Percentiles rank a stretch among this genome's conserved stretches.
Evolutionary conservation across 2,797 vertebrate species (phyloP).

Genomic region (Naso thynnoides): DNA sequence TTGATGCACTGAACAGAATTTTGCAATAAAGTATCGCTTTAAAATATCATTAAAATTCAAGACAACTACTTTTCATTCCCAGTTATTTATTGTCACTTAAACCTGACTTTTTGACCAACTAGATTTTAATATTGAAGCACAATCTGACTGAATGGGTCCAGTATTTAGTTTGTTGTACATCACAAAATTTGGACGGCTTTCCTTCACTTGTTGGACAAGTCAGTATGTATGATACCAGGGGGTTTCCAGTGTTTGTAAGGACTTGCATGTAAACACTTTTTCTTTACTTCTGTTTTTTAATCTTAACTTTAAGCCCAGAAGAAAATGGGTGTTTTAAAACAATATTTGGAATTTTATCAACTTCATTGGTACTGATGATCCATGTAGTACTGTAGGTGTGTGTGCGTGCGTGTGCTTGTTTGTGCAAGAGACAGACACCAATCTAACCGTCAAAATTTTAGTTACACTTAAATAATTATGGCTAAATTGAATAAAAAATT

Average conservation of each 20-base stretch:
- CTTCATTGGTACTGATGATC: constrained; percentile 75
- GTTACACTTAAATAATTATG: constrained; percentile 44
- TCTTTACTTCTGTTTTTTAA: constrained; percentile 64
- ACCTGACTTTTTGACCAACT: constrained; percentile 43
- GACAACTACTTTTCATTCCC: constrained; percentile 17
- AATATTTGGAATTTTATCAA: constrained; percentile 71
- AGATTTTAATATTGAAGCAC: constrained; percentile 75
- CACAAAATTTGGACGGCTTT: constrained; percentile 67
- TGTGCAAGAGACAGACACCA: constrained; percentile 67
- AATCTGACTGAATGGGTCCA: constrained; percentile 72
- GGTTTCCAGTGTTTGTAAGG: constrained; percentile 73
- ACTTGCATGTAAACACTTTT: constrained; percentile 82
- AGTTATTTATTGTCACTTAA: constrained; percentile 22
- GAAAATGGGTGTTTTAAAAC: constrained; percentile 67
- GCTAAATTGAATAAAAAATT: constrained; percentile 46
- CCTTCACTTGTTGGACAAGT: constrained; percentile 76
- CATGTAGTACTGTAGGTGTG: constrained; percentile 72
- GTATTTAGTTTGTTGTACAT: constrained; percentile 69
- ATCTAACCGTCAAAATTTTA: constrained; percentile 51
- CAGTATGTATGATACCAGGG: constrained; percentile 82
- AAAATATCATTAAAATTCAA: not conserved
- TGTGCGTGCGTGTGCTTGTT: constrained; percentile 54
- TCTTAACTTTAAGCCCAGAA: constrained; percentile 68
- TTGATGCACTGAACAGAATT: too few species aligned
- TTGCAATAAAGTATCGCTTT: too few species aligned